Evolutionary conservation across 2,113 vertebrate species (phyloP), one percentile per base, ranked within the genome.

Genomic region (Plotosus lineatus): DNA sequence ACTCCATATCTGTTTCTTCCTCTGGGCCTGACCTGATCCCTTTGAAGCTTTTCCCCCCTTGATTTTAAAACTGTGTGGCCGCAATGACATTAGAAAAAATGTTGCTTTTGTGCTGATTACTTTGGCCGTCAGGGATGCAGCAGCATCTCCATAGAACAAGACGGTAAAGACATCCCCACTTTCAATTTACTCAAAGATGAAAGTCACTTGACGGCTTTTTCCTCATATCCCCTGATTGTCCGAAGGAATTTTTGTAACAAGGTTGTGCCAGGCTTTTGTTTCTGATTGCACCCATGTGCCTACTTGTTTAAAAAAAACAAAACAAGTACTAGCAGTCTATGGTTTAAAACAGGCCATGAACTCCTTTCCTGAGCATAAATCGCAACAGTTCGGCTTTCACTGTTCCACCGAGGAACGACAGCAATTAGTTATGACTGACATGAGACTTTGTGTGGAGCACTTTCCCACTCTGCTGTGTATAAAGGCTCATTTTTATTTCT

Each of bases 61-160:
- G 38, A 74, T 81, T 66, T 83, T 50, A 51, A 56, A 48, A 23
- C 33, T 40, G 38, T 55, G 53, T 28, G 28, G n/a, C 53, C 46
- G 53, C 51, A 71, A 51, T 42, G 4, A n/a, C 61, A 83, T 85
- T 10, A 80, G 83, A 85, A 48, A 83, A 77, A 23, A 51, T 83
- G 77, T 10, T 50, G 9, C 26, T 44, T 68, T n/a, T 71, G 61
- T n/a, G 11, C 46, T 28, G 65, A 55, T 77, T 17, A 51, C 42
- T 26, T 56, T 72, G 71, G 71, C 65, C 42, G 23, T 66, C 36
- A 26, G 42, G 75, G 77, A 58, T 5, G 26, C 23, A 14, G 50
- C 38, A 21, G 31, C 76, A 68, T 10, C 48, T 53, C 28, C 76
- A 23, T 28, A 28, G 28, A 60, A 31, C 28, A 28, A 77, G 42